Conservation (phyloP, 1,140 invertebrate species). For the Brachionus rotundiformis region DNA sequence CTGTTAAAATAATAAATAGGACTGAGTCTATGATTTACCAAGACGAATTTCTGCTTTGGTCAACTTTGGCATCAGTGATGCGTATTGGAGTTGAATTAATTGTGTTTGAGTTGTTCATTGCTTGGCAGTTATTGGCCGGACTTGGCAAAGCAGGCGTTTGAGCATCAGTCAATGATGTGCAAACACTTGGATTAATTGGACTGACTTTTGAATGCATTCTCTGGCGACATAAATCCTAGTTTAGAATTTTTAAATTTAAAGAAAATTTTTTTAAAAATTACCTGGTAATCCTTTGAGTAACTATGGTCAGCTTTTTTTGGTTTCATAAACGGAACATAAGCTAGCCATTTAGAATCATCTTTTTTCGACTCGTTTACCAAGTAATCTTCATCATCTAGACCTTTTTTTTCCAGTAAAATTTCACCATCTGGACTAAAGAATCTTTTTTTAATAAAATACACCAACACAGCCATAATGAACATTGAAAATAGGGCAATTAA, state of each 20-base stretch:
- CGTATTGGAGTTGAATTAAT: slow-evolving; percentile 31
- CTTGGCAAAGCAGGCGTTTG: background rate
- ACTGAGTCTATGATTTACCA: slow-evolving; percentile 15
- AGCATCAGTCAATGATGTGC: background rate
- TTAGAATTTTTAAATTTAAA: background rate
- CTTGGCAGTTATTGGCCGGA: slow-evolving; percentile 21
- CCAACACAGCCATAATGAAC: background rate
- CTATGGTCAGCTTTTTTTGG: background rate
- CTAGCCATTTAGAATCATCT: background rate
- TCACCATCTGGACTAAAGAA: background rate
- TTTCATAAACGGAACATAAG: background rate
- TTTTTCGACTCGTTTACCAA: background rate
- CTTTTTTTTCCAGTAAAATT: slow-evolving; percentile 15
- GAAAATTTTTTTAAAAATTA: background rate
- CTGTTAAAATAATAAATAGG: slow-evolving; percentile 11
- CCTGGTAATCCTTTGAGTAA: background rate
- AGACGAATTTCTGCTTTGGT: background rate
- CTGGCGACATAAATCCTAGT: slow-evolving; percentile 33
- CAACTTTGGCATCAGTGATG: background rate
- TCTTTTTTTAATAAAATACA: slow-evolving; percentile 11
- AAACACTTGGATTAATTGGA: slow-evolving; percentile 2
- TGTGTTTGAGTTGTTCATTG: background rate
- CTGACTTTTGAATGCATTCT: slow-evolving; percentile 33
- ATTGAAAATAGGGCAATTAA: background rate
- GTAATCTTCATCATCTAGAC: background rate